Evolutionary conservation across 1,140 invertebrate genomes (phyloP).

Genomic region (Vanessa atalanta): DNA sequence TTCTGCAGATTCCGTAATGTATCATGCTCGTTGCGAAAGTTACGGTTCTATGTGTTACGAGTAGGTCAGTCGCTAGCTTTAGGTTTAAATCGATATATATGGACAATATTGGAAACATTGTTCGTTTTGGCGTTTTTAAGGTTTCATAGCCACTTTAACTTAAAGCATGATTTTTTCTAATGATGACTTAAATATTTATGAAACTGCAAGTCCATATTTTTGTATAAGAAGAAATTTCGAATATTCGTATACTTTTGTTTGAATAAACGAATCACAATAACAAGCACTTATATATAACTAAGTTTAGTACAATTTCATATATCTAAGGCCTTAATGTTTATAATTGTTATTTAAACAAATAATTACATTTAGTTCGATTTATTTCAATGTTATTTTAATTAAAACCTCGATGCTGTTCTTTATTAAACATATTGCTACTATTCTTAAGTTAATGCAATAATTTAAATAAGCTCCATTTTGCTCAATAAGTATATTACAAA

Average conservation of each 20-base stretch:
- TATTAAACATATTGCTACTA: not conserved
- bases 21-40: too few relatives aligned
- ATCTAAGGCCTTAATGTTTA: too few relatives aligned
- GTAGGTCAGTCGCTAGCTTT: too few relatives aligned
- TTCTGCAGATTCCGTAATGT: too few relatives aligned
- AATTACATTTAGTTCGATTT: slow-evolving; percentile 45
- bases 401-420: slow-evolving; percentile 36
- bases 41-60: too few relatives aligned
- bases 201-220: too few relatives aligned
- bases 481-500: not conserved
- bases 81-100: not conserved
- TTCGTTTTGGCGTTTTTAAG: not conserved
- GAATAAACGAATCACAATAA: not conserved
- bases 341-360: too few relatives aligned
- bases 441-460: not conserved
- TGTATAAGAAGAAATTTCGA: too few relatives aligned
- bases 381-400: slow-evolving; percentile 64
- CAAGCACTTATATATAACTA: not conserved
- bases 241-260: not conserved
- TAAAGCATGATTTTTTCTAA: too few relatives aligned
- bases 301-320: too few relatives aligned
- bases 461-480: not conserved
- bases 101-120: not conserved
- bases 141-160: not conserved
- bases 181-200: too few relatives aligned